Conservation (phyloP, 2,113 vertebrate genomes). For the Thermophis baileyi region DNA sequence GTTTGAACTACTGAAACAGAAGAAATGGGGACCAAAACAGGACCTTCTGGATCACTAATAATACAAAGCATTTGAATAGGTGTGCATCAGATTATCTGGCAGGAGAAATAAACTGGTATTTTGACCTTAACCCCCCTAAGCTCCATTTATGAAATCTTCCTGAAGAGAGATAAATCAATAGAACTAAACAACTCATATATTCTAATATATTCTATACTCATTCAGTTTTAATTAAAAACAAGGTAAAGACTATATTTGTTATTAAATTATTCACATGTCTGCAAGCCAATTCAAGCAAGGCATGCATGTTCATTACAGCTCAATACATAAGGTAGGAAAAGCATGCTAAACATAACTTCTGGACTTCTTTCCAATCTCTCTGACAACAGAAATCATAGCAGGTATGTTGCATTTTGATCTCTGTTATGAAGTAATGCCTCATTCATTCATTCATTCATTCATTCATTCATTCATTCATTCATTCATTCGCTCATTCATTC, state of each 20-base stretch:
- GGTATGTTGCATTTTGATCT: not conserved
- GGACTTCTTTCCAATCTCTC: not conserved
- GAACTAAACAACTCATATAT: not conserved
- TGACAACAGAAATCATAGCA: not conserved
- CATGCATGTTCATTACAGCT: not conserved
- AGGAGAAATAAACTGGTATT: not conserved
- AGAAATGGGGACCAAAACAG: not conserved
- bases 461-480: not conserved
- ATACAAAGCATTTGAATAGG: not conserved
- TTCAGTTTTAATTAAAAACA: not conserved
- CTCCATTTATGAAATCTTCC: not conserved
- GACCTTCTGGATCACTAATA: not conserved
- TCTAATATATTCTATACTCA: not conserved
- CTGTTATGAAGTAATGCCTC: not conserved
- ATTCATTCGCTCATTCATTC: not conserved
- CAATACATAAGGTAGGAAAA: not conserved
- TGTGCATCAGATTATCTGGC: not conserved
- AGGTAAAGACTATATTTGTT: not conserved
- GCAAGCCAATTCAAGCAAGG: not conserved
- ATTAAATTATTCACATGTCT: not conserved
- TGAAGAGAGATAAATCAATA: not conserved
- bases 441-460: not conserved
- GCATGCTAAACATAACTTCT: not conserved
- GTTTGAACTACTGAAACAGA: not conserved
- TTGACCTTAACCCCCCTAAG: not conserved